These are phyloP conservation scores for Syritta pipiens DNA, from an alignment of 2,888 invertebrate species.

Conservation along the genomic window DNA sequence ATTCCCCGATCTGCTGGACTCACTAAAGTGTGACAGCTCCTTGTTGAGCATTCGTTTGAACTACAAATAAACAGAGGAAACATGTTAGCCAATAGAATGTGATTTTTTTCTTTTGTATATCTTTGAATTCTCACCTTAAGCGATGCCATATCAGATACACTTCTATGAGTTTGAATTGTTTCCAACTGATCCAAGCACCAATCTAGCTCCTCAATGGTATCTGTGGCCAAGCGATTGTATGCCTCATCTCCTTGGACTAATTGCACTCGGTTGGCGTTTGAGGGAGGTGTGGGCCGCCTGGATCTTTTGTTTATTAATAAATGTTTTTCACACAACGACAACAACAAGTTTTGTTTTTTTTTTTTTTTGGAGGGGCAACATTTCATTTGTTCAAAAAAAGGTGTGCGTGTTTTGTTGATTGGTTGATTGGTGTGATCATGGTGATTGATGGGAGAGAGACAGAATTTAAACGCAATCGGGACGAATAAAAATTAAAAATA, in stretches of 20 bases:
- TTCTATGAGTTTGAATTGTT: conserved; percentile 99
- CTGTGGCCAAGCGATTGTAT: conserved; percentile 95
- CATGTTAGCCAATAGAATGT: no score
- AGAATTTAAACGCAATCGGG: conserved; percentile 51
- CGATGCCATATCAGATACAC: conserved; percentile 99
- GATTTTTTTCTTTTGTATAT: background rate
- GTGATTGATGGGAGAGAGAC: conserved; percentile 45
- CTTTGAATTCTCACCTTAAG: conserved; percentile 88
- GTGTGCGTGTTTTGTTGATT: conserved; percentile 19
- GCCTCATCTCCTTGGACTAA: conserved; percentile 86
- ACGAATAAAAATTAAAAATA: conserved; percentile 24
- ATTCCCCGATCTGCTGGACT: conserved; percentile 99
- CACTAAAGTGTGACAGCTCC: conserved; percentile 99
- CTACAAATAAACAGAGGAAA: conserved; percentile 83
- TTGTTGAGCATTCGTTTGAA: conserved; percentile 99
- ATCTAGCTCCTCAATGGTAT: conserved; percentile 99
- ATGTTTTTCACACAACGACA: conserved; percentile 71
- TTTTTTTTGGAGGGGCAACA: conserved; percentile 7
- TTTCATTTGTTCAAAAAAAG: conserved; percentile 17
- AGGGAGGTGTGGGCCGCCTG: conserved; percentile 79
- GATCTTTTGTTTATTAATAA: conserved; percentile 75
- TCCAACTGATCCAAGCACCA: conserved; percentile 99
- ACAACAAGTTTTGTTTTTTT: conserved; percentile 1
- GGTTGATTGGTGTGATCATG: conserved; percentile 39
- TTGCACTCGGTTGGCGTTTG: conserved; percentile 79